Conservation (phyloP, 2,888 invertebrate genomes). For the Gymnoscelis rufifasciata region DNA sequence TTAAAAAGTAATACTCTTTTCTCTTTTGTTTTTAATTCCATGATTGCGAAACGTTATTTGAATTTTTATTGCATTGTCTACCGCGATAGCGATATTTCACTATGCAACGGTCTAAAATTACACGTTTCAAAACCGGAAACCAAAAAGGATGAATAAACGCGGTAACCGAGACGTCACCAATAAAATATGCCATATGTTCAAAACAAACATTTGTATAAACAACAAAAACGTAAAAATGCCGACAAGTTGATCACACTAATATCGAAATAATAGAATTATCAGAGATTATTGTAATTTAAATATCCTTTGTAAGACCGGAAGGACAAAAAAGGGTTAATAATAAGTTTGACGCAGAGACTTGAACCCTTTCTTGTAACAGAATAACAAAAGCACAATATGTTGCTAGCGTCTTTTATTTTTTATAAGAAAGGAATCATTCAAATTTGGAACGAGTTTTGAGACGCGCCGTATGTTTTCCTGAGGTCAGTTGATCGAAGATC, state of each 20-base stretch:
- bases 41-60: conserved; percentile 22
- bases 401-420: conserved; percentile 61
- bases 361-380: conserved; percentile 63
- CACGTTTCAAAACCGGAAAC: conserved; percentile 34
- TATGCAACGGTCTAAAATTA: conserved; percentile 21
- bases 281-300: conserved; percentile 76
- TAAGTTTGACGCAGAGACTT: conserved; percentile 69
- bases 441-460: conserved; percentile 70
- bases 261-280: conserved; percentile 75
- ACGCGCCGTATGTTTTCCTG: conserved; percentile 48
- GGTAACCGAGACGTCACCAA: conserved; percentile 36
- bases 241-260: conserved; percentile 74
- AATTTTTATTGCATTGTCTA: conserved; percentile 22
- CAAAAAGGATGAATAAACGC: conserved; percentile 37
- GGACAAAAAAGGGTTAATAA: conserved; percentile 79
- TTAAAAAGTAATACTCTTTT: conserved; percentile 76
- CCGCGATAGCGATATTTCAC: conserved; percentile 16
- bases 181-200: conserved; percentile 58
- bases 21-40: conserved; percentile 46
- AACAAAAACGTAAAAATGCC: conserved; percentile 44
- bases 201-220: conserved; percentile 60
- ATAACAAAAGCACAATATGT: conserved; percentile 75
- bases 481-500: conserved; percentile 68
- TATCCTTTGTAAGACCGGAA: conserved; percentile 73
- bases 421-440: conserved; percentile 70